phyloP scores from a whole-genome alignment of 2,888 invertebrate species.

The Melieria crassipennis region DNA sequence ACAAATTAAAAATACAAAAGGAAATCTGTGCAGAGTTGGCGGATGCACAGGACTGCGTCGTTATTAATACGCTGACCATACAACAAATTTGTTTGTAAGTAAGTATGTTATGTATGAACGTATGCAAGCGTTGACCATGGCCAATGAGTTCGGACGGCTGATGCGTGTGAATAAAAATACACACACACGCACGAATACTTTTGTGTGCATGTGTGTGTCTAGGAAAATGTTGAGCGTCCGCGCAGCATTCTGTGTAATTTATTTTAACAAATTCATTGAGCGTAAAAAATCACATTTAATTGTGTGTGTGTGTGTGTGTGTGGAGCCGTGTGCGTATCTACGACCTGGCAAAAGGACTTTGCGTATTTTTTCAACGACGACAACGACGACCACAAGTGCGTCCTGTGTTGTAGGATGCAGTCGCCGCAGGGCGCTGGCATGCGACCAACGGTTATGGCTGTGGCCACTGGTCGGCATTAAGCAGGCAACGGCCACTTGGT shows the following conservation, averaged over 20 bases:
- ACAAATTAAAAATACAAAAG: background rate
- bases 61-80: background rate
- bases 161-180: constrained; percentile 22
- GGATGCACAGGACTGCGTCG: background rate
- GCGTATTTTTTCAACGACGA: background rate
- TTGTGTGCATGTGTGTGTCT: background rate
- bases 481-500: no score
- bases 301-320: background rate
- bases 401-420: no score
- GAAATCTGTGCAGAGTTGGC: background rate
- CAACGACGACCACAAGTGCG: no score
- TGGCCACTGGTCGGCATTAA: no score
- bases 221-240: background rate
- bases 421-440: no score
- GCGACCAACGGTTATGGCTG: no score
- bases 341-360: background rate
- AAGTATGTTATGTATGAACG: no score
- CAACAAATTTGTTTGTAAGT: background rate
- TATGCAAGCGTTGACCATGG: no score
- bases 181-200: background rate
- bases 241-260: constrained; percentile 46
- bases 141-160: background rate
- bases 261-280: constrained; percentile 56
- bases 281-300: constrained; percentile 50
- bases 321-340: constrained; percentile 4